phyloP scores from a whole-genome alignment of 2,113 vertebrate species.

The Anoplopoma fimbria region DNA sequence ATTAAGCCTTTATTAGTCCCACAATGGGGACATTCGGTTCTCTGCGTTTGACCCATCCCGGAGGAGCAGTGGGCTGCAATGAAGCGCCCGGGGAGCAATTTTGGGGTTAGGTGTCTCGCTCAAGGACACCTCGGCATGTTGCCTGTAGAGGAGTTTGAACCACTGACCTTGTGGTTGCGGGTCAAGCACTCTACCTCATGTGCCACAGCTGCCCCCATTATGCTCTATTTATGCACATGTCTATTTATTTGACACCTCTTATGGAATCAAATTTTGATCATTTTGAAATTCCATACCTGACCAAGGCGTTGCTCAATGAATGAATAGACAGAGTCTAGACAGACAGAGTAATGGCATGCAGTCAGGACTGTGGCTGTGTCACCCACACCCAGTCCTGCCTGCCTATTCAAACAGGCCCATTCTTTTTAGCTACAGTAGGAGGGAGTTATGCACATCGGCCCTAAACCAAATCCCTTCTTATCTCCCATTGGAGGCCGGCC shows the following conservation, averaged over 20 bases:
- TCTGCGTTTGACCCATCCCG: no score
- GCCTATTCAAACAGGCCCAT: slow-evolving; percentile 51
- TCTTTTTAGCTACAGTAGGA: slow-evolving; percentile 74
- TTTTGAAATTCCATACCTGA: not conserved
- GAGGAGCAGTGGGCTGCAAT: no score
- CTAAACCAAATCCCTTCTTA: slow-evolving; percentile 78
- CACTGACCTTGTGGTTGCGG: no score
- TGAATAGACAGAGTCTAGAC: slow-evolving; percentile 6
- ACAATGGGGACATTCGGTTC: no score
- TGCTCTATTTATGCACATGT: not conserved
- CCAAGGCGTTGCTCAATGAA: not conserved
- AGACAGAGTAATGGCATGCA: slow-evolving; percentile 28
- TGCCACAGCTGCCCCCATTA: no score
- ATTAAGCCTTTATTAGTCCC: no score
- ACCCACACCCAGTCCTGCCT: slow-evolving; percentile 32
- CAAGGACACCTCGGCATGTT: no score
- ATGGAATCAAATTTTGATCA: not conserved
- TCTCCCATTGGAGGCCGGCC: slow-evolving; percentile 70
- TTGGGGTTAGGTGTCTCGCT: no score
- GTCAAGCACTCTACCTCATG: no score
- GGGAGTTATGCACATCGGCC: slow-evolving; percentile 72
- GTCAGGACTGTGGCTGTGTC: slow-evolving; percentile 26
- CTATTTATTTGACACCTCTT: not conserved
- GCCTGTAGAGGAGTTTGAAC: no score
- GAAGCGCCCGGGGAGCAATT: no score